These are phyloP conservation scores for Malacosoma neustria DNA, from an alignment of 2,888 invertebrate species.

Conservation along the genomic window DNA sequence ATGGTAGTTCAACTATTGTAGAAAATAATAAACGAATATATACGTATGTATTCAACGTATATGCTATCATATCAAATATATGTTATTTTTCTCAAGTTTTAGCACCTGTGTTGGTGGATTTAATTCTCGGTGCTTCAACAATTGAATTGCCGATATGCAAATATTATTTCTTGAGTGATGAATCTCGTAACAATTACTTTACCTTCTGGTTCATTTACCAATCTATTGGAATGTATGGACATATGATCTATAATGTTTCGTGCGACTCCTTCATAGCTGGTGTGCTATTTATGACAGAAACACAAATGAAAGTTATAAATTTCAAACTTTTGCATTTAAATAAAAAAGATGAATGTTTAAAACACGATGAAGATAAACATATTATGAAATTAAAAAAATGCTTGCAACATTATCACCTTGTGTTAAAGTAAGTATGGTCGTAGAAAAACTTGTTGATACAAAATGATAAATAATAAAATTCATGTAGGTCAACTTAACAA, in stretches of 20 bases:
- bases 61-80: conserved; percentile 23
- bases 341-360: conserved; percentile 10
- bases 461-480: too few species aligned
- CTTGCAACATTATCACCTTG: conserved; percentile 35
- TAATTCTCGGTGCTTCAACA: conserved; percentile 22
- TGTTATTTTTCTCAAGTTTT: conserved; percentile 28
- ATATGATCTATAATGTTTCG: conserved; percentile 48
- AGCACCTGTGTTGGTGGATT: conserved; percentile 27
- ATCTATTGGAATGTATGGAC: conserved; percentile 40
- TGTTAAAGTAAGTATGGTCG: conserved; percentile 43
- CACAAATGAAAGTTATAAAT: conserved; percentile 37
- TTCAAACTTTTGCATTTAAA: conserved; percentile 31
- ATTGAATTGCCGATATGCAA: conserved; percentile 42
- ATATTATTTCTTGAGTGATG: conserved; percentile 47
- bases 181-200: conserved; percentile 31
- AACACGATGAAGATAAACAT: conserved; percentile 12
- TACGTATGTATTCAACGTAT: conserved; percentile 26
- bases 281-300: conserved; percentile 31
- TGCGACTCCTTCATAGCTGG: conserved; percentile 46
- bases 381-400: conserved; percentile 19
- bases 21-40: conserved; percentile 23
- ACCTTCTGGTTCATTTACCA: conserved; percentile 39
- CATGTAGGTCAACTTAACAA: too few species aligned
- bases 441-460: too few species aligned
- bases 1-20: conserved; percentile 25